These are phyloP conservation scores for Macropus fuliginosus DNA, from an alignment of 2,797 vertebrate genomes.

Conservation along the genomic window DNA sequence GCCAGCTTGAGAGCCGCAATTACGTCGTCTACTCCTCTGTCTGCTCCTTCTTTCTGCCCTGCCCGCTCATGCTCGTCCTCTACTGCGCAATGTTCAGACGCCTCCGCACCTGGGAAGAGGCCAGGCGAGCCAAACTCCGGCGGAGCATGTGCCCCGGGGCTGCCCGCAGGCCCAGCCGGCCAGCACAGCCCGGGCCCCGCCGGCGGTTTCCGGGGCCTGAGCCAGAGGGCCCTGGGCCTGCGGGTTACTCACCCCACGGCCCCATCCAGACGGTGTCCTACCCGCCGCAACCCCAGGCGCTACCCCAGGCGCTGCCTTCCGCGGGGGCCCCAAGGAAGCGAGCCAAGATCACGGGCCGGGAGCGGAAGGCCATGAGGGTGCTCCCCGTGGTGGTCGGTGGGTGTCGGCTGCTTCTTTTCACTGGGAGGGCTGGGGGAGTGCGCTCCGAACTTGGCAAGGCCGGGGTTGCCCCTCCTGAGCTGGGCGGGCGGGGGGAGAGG, in stretches of 20 bases:
- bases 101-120: constrained; percentile 92
- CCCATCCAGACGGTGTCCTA: constrained; percentile 84
- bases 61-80: constrained; percentile 95
- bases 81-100: constrained; percentile 95
- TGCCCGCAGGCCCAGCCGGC: constrained; percentile 85
- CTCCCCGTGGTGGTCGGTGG: constrained; percentile 95
- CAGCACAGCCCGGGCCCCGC: constrained; percentile 84
- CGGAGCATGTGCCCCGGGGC: constrained; percentile 83
- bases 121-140: constrained; percentile 90
- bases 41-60: constrained; percentile 98
- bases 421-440: too few relatives aligned
- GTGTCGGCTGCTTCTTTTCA: constrained; percentile 70
- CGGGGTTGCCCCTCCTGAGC: neutral
- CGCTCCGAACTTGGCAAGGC: too few relatives aligned
- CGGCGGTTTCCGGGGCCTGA: constrained; percentile 79
- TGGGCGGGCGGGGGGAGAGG: too few relatives aligned
- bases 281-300: constrained; percentile 79
- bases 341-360: constrained; percentile 92
- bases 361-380: constrained; percentile 96
- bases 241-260: neutral
- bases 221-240: constrained; percentile 78
- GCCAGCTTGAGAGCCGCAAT: constrained; percentile 93
- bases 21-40: constrained; percentile 95
- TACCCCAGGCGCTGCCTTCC: neutral
- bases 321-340: constrained; percentile 81